A percentile compares a stretch with the other conserved stretches of the same genome.
Evolutionary conservation across 2,797 vertebrate species (phyloP).

Genomic region (Acipenser ruthenus): DNA sequence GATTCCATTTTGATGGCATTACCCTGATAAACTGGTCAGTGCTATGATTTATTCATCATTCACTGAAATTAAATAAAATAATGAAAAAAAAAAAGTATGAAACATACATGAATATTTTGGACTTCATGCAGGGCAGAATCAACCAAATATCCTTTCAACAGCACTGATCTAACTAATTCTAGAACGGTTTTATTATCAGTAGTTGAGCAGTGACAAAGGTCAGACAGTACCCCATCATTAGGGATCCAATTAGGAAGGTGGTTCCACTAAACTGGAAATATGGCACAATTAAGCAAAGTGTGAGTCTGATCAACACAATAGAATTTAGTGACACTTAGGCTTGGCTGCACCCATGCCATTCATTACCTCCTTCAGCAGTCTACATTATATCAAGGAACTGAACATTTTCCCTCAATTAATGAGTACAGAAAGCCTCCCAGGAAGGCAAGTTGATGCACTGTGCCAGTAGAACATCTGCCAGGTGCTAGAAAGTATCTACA

Average conservation of each 20-base stretch:
- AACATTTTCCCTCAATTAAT: conserved; percentile 9
- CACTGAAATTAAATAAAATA: no score
- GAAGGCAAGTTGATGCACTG: neutral
- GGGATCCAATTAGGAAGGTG: conserved; percentile 13
- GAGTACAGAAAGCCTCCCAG: conserved; percentile 5
- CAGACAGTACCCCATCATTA: conserved; percentile 16
- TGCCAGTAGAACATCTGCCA: conserved; percentile 14
- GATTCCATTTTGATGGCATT: no score
- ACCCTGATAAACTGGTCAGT: no score
- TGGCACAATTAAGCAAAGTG: neutral
- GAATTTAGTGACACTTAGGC: neutral
- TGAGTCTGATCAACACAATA: neutral
- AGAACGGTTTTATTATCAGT: conserved; percentile 9
- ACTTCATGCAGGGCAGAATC: no score
- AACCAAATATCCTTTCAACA: no score
- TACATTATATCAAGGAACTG: conserved; percentile 2
- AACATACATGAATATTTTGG: no score
- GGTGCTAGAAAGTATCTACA: neutral
- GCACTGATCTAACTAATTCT: neutral
- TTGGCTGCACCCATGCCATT: conserved; percentile 5
- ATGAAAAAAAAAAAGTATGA: no score
- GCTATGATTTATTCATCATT: no score
- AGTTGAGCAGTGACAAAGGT: conserved; percentile 9
- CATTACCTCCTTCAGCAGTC: conserved; percentile 4
- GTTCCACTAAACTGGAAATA: neutral